Conservation (phyloP, 2,797 vertebrate genomes). For the Carapus acus region DNA sequence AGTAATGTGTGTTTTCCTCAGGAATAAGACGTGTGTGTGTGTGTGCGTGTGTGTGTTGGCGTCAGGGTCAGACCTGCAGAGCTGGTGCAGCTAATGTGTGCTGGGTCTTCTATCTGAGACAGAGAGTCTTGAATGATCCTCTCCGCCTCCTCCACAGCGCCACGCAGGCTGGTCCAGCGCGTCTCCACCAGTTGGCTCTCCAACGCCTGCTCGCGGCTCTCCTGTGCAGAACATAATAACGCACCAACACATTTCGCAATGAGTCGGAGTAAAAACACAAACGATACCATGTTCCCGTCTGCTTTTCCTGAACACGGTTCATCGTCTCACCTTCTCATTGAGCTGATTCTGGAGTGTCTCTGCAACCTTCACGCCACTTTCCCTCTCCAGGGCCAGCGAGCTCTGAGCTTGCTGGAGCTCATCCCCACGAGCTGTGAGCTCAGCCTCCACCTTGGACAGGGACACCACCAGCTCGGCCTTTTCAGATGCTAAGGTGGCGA, state of each 20-base stretch:
- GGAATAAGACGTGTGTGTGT: too few species aligned
- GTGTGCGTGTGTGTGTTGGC: neutral
- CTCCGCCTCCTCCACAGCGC: constrained; percentile 73
- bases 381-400: constrained; percentile 64
- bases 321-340: constrained; percentile 73
- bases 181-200: constrained; percentile 68
- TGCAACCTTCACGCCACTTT: constrained; percentile 60
- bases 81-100: constrained; percentile 83
- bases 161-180: constrained; percentile 72
- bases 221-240: constrained; percentile 63
- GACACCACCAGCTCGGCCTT: constrained; percentile 66
- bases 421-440: constrained; percentile 59
- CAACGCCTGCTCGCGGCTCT: constrained; percentile 68
- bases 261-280: neutral
- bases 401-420: constrained; percentile 72
- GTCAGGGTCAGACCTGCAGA: constrained; percentile 75
- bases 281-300: neutral
- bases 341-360: constrained; percentile 71
- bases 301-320: too few species aligned
- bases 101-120: constrained; percentile 78
- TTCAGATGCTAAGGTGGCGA: constrained; percentile 72
- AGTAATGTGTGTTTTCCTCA: too few species aligned
- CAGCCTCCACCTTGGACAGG: constrained; percentile 61
- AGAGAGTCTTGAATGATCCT: constrained; percentile 82
- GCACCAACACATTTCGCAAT: neutral